Percentiles rank a stretch among this genome's conserved stretches.
These are phyloP conservation scores for Drymonia ruficornis DNA, from an alignment of 2,888 invertebrate species.

Conservation along the genomic window DNA sequence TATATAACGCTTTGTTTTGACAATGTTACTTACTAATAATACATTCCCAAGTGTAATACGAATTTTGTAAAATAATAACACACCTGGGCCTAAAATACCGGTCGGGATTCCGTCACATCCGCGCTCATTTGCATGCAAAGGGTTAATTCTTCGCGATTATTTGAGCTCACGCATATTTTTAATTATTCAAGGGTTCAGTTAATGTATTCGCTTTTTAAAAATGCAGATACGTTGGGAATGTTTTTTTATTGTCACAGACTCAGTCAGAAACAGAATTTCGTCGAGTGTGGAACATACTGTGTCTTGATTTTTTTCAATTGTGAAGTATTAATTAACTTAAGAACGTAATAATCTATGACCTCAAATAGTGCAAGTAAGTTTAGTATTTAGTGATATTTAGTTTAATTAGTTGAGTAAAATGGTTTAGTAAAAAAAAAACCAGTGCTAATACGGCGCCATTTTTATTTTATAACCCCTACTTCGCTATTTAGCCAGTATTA, in stretches of 20 bases:
- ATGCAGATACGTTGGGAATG: constrained; percentile 60
- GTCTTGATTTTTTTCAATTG: constrained; percentile 8
- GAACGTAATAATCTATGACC: too few species aligned
- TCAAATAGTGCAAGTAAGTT: too few species aligned
- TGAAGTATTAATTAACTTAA: neutral
- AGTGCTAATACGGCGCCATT: too few species aligned
- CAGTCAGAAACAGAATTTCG: constrained; percentile 68
- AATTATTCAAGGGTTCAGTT: constrained; percentile 80
- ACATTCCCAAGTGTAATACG: constrained; percentile 44
- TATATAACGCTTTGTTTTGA: neutral
- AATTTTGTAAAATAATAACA: constrained; percentile 65
- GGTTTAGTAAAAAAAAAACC: neutral
- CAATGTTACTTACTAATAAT: constrained; percentile 10
- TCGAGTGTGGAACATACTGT: constrained; percentile 53
- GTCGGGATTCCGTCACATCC: constrained; percentile 68
- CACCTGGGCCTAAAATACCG: constrained; percentile 72
- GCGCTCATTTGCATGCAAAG: constrained; percentile 78
- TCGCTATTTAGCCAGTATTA: too few species aligned
- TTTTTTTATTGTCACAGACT: constrained; percentile 57
- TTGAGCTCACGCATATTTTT: constrained; percentile 82
- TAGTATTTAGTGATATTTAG: too few species aligned
- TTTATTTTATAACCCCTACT: too few species aligned
- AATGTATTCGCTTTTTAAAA: constrained; percentile 74
- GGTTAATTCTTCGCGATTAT: constrained; percentile 82
- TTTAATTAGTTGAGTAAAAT: constrained; percentile 8